phyloP scores from a whole-genome alignment of 2,888 invertebrate species.

The Ellobium chinense region DNA sequence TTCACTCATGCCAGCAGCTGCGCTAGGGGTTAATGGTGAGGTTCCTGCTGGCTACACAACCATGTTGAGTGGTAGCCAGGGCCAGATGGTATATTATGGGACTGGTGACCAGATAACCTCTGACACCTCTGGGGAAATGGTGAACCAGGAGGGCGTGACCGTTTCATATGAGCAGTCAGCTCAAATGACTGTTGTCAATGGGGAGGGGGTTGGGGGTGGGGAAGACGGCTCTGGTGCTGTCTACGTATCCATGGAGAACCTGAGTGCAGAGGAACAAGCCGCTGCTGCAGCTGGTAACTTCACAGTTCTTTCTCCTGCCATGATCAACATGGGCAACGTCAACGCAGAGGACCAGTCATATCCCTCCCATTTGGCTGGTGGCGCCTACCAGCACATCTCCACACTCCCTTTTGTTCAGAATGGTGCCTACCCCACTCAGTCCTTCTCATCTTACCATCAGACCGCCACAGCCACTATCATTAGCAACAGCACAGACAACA shows the following conservation, averaged over 20 bases:
- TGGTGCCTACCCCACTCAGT: constrained; percentile 38
- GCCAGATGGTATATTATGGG: constrained; percentile 36
- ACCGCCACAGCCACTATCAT: constrained; percentile 2
- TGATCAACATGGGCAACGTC: constrained; percentile 25
- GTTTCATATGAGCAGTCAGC: constrained; percentile 35
- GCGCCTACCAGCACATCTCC: constrained; percentile 39
- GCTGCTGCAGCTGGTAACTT: constrained; percentile 14
- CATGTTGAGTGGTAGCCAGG: constrained; percentile 27
- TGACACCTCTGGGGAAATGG: constrained; percentile 13
- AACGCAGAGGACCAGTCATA: constrained; percentile 31
- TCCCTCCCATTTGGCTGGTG: constrained; percentile 1
- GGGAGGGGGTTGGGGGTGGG: constrained; percentile 4
- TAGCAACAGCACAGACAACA: neutral
- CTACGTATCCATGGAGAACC: constrained; percentile 37
- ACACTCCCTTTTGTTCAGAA: constrained; percentile 46
- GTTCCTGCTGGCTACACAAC: constrained; percentile 33
- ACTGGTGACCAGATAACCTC: constrained; percentile 25
- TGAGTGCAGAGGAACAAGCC: constrained; percentile 18
- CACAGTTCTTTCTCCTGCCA: constrained; percentile 40
- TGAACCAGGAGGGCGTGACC: constrained; percentile 21
- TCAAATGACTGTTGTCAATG: constrained; percentile 20
- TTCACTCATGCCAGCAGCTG: constrained; percentile 43
- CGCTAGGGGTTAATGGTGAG: constrained; percentile 38
- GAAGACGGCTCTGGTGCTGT: constrained; percentile 15
- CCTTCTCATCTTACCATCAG: constrained; percentile 10